Evolutionary conservation across 2,113 vertebrate species (phyloP).

Genomic region (Cinclus mexicanus): DNA sequence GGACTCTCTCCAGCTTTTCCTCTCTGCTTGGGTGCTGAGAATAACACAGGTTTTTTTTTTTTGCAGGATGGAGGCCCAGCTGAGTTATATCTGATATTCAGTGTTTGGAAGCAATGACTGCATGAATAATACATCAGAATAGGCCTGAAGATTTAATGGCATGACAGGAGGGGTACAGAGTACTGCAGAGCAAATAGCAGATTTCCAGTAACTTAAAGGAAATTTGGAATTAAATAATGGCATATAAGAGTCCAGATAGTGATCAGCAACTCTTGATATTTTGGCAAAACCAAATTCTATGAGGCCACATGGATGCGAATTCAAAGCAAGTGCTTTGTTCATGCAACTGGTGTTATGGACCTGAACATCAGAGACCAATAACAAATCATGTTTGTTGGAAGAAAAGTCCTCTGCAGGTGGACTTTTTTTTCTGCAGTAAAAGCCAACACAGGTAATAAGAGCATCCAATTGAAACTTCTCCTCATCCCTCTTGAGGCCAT

Average conservation of each 20-base stretch:
- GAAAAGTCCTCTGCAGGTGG: background rate
- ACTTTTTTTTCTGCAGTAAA: background rate
- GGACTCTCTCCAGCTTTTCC: background rate
- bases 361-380: background rate
- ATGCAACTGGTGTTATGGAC: background rate
- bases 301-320: background rate
- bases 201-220: background rate
- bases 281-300: background rate
- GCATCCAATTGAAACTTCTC: background rate
- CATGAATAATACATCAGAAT: slow-evolving; percentile 22
- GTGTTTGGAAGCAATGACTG: background rate
- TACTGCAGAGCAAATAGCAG: background rate
- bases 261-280: background rate
- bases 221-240: background rate
- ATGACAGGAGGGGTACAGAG: background rate
- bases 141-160: slow-evolving; percentile 1
- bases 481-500: background rate
- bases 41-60: background rate
- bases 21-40: background rate
- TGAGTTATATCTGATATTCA: background rate
- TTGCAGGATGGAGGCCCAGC: background rate
- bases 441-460: background rate
- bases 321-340: background rate
- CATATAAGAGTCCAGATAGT: background rate
- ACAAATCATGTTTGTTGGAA: background rate